Evolutionary conservation across 1,140 invertebrate genomes (phyloP), one percentile per base, ranked within the genome.

Genomic region (Anastrepha ludens): DNA sequence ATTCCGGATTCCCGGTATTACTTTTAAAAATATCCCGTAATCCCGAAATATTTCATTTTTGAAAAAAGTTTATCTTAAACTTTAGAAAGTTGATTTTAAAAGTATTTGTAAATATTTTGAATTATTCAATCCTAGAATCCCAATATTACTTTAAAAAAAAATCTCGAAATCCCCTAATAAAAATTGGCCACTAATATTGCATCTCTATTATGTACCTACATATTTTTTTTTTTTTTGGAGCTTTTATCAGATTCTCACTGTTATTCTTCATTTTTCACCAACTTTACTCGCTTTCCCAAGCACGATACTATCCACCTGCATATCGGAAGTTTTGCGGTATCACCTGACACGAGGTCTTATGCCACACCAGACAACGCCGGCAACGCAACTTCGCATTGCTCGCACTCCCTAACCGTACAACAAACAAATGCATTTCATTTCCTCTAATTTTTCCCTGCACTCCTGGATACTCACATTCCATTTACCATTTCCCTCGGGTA

Each of bases 181-280:
- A 29, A 29, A 29, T 29, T 29, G 29, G 0, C 1, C 29, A 29
- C 29, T 29, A 0, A 29, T 29, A 29, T 29, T 29, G 29, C 29
- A 0, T 29, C 29, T 29, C 29, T 29, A 29, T 0, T 29, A 29
- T 29, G 29, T 29, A 29, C 29, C 29, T 29, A 29, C 29, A 29
- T 29, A 29, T 29, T n/a, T 20, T 29, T 3, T 3, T 41, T 7
- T 20, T 67, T 67, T 39, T 13, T 11, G 11, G 29, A 41, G 4
- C 7, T 67, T 67, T 67, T 67, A 67, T 67, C 65, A 67, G 65
- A 67, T 67, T 67, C 39, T 29, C 65, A 67, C 4, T 29, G 7
- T 13, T 67, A 13, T 13, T 7, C 7, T 17, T 47, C 2, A 15
- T 11, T 47, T 44, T 74, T 3, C 39, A 0, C 11, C 17, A 29